phyloP scores from a whole-genome alignment of 2,113 vertebrate species.

The Turnix velox region DNA sequence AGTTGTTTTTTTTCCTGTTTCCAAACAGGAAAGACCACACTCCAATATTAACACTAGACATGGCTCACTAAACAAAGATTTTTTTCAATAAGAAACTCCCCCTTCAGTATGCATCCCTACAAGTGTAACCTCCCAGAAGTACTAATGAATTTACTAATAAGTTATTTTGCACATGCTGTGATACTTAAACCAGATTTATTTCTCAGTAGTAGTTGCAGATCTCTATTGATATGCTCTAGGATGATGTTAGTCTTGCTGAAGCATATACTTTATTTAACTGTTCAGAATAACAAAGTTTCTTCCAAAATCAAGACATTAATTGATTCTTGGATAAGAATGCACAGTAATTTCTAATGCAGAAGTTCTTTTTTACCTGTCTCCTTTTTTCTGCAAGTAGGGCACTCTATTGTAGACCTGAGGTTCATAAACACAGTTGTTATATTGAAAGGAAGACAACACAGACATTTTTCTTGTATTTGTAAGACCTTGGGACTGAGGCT shows the following conservation, averaged over 20 bases:
- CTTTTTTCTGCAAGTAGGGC: background rate
- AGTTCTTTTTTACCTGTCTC: background rate
- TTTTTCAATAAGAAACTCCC: background rate
- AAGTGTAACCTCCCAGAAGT: background rate
- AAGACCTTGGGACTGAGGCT: background rate
- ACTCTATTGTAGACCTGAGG: background rate
- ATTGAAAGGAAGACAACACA: background rate
- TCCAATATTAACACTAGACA: background rate
- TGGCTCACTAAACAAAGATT: background rate
- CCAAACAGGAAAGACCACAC: background rate
- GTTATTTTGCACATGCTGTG: background rate
- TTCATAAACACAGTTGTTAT: background rate
- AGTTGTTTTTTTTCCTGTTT: too few relatives aligned
- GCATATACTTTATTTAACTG: background rate
- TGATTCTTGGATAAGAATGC: background rate
- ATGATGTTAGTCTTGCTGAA: background rate
- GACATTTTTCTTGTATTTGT: background rate
- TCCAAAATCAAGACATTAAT: background rate
- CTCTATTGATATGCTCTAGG: background rate
- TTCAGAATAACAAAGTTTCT: background rate
- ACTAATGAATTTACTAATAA: background rate
- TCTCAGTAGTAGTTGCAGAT: background rate
- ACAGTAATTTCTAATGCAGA: background rate
- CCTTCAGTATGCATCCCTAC: background rate
- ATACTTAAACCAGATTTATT: background rate